Conservation (phyloP, 23 tunicate genomes). For the Styela plicata region DNA sequence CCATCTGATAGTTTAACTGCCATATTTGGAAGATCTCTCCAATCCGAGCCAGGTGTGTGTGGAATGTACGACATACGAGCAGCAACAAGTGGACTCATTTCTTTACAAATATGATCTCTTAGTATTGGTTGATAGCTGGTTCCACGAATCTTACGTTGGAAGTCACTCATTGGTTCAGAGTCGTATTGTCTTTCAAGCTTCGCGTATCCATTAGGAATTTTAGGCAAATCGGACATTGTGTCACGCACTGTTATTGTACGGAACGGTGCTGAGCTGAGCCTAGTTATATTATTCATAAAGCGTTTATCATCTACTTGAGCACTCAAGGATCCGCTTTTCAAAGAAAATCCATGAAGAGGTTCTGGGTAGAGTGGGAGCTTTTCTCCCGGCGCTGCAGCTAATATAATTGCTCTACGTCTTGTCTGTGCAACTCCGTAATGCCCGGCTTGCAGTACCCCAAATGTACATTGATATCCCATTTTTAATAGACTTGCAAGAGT, state of each 20-base stretch:
- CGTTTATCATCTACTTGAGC: constrained; percentile 67
- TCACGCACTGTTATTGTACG: constrained; percentile 85
- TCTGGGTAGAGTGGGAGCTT: constrained; percentile 79
- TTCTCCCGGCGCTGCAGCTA: constrained; percentile 94
- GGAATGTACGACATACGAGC: constrained; percentile 76
- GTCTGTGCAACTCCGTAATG: constrained; percentile 92
- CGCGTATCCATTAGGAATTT: constrained; percentile 69
- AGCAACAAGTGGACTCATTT: constrained; percentile 71
- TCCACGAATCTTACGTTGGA: constrained; percentile 70
- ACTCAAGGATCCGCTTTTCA: constrained; percentile 53
- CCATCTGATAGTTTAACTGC: constrained; percentile 74
- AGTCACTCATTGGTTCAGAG: constrained; percentile 59
- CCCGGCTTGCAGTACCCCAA: constrained; percentile 87
- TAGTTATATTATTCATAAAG: constrained; percentile 54
- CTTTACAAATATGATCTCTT: constrained; percentile 75
- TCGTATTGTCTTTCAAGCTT: constrained; percentile 56
- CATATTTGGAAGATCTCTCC: constrained; percentile 88
- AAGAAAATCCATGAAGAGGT: constrained; percentile 76
- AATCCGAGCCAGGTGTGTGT: constrained; percentile 72
- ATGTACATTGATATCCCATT: constrained; percentile 95
- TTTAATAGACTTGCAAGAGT: constrained; percentile 56
- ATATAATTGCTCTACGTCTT: constrained; percentile 74
- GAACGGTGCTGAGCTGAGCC: constrained; percentile 59
- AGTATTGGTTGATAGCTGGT: constrained; percentile 49
- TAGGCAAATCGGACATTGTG: constrained; percentile 87